Evolutionary conservation across 1,140 invertebrate genomes (phyloP).

Genomic region (Caenorhabditis inopinata): DNA sequence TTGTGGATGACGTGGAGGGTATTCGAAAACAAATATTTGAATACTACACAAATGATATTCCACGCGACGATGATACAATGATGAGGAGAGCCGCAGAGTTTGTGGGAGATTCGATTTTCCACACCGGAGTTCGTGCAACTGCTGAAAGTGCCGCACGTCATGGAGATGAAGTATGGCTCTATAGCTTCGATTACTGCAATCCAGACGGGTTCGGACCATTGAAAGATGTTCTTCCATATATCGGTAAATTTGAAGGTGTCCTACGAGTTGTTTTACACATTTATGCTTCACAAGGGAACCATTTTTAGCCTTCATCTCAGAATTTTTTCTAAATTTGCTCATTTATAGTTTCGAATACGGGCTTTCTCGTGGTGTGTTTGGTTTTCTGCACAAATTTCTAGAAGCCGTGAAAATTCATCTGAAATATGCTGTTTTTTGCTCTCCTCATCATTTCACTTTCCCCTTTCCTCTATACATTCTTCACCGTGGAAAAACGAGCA

Average conservation of each 20-base stretch:
- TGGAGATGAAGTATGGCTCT: conserved; percentile 43
- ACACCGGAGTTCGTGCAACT: not conserved
- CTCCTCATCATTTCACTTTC: too few species aligned
- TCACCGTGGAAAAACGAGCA: too few species aligned
- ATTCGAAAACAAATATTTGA: conserved; percentile 37
- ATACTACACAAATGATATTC: conserved; percentile 30
- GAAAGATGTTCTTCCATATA: conserved; percentile 31
- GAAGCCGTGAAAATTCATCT: too few species aligned
- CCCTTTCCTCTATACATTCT: too few species aligned
- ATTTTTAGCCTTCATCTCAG: too few species aligned
- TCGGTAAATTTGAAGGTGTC: conserved; percentile 32
- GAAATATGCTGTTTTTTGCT: too few species aligned
- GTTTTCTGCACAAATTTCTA: too few species aligned
- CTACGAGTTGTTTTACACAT: too few species aligned
- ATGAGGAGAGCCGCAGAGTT: not conserved
- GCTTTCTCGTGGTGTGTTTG: too few species aligned
- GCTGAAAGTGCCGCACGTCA: not conserved
- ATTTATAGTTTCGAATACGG: too few species aligned
- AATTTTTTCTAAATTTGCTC: too few species aligned
- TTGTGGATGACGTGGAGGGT: conserved; percentile 33
- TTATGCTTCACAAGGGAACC: too few species aligned
- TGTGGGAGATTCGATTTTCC: conserved; percentile 13
- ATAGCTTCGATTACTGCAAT: conserved; percentile 46
- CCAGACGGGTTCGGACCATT: conserved; percentile 31
- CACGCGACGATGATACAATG: not conserved